A percentile compares a stretch with the other conserved stretches of the same genome.
These are phyloP conservation scores for Austrofundulus limnaeus DNA, from an alignment of 2,113 vertebrate genomes.

Conservation along the genomic window DNA sequence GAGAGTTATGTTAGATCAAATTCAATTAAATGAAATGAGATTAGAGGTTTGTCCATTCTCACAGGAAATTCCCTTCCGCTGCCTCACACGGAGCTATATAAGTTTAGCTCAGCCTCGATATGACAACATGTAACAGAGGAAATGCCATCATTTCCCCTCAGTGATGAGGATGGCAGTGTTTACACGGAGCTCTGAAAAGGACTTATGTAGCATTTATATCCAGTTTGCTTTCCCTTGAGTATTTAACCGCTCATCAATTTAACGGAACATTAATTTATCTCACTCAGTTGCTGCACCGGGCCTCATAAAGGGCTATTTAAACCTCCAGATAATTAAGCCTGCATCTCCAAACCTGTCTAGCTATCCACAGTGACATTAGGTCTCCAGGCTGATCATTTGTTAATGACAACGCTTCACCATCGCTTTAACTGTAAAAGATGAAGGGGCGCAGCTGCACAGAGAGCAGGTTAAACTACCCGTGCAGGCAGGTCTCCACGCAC, in stretches of 20 bases:
- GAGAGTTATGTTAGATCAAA: slow-evolving; percentile 49
- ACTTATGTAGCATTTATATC: slow-evolving; percentile 35
- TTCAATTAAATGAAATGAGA: slow-evolving; percentile 52
- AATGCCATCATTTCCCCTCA: neutral
- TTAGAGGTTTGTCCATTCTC: slow-evolving; percentile 38
- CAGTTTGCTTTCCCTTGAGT: slow-evolving; percentile 36
- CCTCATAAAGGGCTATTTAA: slow-evolving; percentile 48
- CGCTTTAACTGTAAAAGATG: slow-evolving; percentile 31
- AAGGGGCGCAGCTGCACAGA: slow-evolving; percentile 5
- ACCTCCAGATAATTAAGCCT: slow-evolving; percentile 53
- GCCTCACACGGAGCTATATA: slow-evolving; percentile 10
- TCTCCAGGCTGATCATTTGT: slow-evolving; percentile 31
- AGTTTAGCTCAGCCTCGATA: slow-evolving; percentile 4
- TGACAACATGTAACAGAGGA: neutral
- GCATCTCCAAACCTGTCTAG: slow-evolving; percentile 23
- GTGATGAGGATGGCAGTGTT: slow-evolving; percentile 3
- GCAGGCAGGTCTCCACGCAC: slow-evolving; percentile 84
- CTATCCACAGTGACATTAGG: slow-evolving; percentile 25
- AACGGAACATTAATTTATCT: slow-evolving; percentile 67
- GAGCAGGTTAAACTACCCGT: slow-evolving; percentile 78
- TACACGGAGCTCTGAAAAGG: neutral
- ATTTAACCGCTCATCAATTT: slow-evolving; percentile 66
- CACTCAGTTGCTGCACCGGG: slow-evolving; percentile 35
- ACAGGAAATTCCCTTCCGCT: slow-evolving; percentile 35
- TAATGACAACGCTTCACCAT: slow-evolving; percentile 15